Base-by-base conservation (phyloP, 2,797 vertebrate genomes). In the Cyprinella venusta region DNA sequence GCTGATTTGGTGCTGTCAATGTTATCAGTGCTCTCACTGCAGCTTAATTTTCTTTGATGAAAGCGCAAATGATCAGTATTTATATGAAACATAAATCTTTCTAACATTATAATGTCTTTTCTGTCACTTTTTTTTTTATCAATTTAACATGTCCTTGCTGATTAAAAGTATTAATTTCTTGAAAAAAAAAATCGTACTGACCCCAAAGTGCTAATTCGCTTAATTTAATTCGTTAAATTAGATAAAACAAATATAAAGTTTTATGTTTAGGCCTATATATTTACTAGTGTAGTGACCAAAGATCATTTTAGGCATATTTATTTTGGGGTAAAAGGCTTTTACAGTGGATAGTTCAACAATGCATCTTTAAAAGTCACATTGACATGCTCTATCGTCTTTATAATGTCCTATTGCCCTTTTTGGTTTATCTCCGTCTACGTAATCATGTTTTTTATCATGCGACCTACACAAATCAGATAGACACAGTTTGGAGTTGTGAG, bases 391-490 rank as follows among this genome's bases (percentile, higher is more conserved):
- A 21, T 30, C 54, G 21, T 36, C 21, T 71, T 38, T 64, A 33
- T 67, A 13, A 6, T 45, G 40, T 19, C 64, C 54, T 70, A 15
- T 70, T 77, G 21, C 13, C 64, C 36, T 82, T 8, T 24, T 45
- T 59, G 64, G 72, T 59, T 68, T 26, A 77, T 68, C 75, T 78
- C 10, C 52, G 52, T 40, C 15, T 65, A n/a, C 21, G 50, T 74
- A 75, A 13, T 77, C 72, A 21, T 18, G 15, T 72, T 52, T 50
- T 69, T 54, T 40, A 59, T 80, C 52, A 70, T 71, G 30, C 45
- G 79, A 80, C 36, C 48, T 42, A 36, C 67, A 21, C n/a, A 26
- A 30, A 80, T 80, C 15, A 42, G 63, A 79, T 65, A n/a, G 24
- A 52, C 19, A 48, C 63, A 16, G 8, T 61, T 19, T 45, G n/a